Evolutionary conservation across 2,888 invertebrate species (phyloP).

Genomic region (Hydrotaea diabolus): DNA sequence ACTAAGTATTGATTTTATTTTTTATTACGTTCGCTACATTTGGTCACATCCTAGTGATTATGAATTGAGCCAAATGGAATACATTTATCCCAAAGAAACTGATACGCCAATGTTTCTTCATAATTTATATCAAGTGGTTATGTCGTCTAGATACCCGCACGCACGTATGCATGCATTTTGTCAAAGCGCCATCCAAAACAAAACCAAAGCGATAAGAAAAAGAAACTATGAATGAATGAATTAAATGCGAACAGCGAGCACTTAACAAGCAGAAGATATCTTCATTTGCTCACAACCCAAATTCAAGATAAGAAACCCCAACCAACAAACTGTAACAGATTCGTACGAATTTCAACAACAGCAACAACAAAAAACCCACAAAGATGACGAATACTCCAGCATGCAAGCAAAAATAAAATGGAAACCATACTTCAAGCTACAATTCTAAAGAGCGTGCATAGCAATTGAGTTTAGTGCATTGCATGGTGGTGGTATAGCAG

Average conservation of each 20-base stretch:
- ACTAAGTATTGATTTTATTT: too few relatives aligned
- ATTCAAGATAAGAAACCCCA: background rate
- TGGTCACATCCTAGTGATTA: too few relatives aligned
- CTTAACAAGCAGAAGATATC: conserved; percentile 1
- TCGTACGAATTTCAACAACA: background rate
- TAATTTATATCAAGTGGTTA: too few relatives aligned
- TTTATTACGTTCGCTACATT: too few relatives aligned
- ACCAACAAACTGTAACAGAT: background rate
- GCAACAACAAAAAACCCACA: background rate
- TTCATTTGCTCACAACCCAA: background rate
- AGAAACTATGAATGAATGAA: conserved; percentile 18
- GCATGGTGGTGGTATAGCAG: background rate
- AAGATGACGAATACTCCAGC: background rate
- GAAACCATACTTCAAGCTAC: background rate
- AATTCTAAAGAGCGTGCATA: background rate
- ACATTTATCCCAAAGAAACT: too few relatives aligned
- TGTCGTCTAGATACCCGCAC: too few relatives aligned
- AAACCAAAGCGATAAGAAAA: background rate
- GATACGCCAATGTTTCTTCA: too few relatives aligned
- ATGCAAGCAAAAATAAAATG: background rate
- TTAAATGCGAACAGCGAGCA: background rate
- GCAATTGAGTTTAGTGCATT: background rate
- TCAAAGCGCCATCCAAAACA: too few relatives aligned
- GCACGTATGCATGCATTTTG: too few relatives aligned
- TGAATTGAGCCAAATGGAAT: too few relatives aligned